phyloP scores from a whole-genome alignment of 2,888 invertebrate species.

The Xylophagus ater region DNA sequence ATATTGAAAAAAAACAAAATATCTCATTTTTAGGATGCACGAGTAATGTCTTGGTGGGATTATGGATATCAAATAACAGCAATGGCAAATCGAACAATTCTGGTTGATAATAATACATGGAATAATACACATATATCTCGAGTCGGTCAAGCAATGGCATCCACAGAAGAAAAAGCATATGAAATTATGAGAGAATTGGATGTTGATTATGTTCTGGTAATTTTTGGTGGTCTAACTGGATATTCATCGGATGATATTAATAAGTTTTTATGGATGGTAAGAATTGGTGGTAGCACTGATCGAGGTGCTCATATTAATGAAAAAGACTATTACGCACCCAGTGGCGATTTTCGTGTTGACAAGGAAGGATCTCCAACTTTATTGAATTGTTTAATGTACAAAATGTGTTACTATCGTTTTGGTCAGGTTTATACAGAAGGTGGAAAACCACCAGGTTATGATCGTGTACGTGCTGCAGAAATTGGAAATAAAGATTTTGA shows the following conservation, averaged over 20 bases:
- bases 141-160: slow-evolving; percentile 98
- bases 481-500: slow-evolving; percentile 99
- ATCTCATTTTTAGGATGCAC: slow-evolving; percentile 57
- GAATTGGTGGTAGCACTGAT: slow-evolving; percentile 89
- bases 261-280: slow-evolving; percentile 99
- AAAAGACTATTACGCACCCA: slow-evolving; percentile 89
- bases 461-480: slow-evolving; percentile 91
- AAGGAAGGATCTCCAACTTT: slow-evolving; percentile 83
- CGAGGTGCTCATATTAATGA: slow-evolving; percentile 92
- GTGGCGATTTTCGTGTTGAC: slow-evolving; percentile 94
- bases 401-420: slow-evolving; percentile 98
- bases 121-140: slow-evolving; percentile 98
- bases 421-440: slow-evolving; percentile 93
- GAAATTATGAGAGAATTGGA: slow-evolving; percentile 96
- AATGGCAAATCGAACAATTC: slow-evolving; percentile 95
- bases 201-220: slow-evolving; percentile 95
- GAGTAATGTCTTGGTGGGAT: slow-evolving; percentile 99
- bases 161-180: slow-evolving; percentile 90
- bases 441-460: slow-evolving; percentile 90
- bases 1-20: slow-evolving; percentile 34
- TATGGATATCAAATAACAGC: slow-evolving; percentile 99
- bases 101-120: slow-evolving; percentile 99
- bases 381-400: slow-evolving; percentile 98
- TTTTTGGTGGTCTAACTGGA: slow-evolving; percentile 97
- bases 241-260: slow-evolving; percentile 99